Base-by-base conservation (phyloP, 1,140 invertebrate species). In the Hetaerina americana region DNA sequence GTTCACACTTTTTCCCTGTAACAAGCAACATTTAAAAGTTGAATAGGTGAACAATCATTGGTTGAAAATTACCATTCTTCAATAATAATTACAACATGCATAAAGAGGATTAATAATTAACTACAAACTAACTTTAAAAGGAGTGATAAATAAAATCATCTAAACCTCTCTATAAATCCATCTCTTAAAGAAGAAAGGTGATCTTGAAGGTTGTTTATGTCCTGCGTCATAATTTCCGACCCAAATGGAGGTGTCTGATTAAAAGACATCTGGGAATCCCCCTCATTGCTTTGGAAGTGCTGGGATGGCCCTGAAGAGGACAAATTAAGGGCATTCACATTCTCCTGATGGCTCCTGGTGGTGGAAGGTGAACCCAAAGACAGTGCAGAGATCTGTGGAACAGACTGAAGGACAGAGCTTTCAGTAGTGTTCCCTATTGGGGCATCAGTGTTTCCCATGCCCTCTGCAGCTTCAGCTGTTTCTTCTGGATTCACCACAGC, bases 131-230 rank as follows among this genome's bases (percentile, higher is more conserved):
- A n/a, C n/a, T n/a, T n/a, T n/a, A n/a, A n/a, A n/a, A n/a, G n/a
- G n/a, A n/a, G n/a, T n/a, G n/a, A n/a, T n/a, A n/a, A n/a, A n/a
- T n/a, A n/a, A n/a, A n/a, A n/a, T n/a, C n/a, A n/a, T n/a, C n/a
- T n/a, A n/a, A n/a, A 84, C 83, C 78, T 82, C 77, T 84, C 80
- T 27, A 84, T 77, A 76, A 84, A 83, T 57, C 82, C 83, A 71
- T 84, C 81, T 73, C 83, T 78, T 78, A 85, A 82, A 6, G 82
- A 82, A 8, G 80, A 81, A 28, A 86, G 75, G 77, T 82, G 79
- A 76, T 85, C 80, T 71, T 84, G 77, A 10, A 57, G 40, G 10
- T 57, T 57, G n/a, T 27, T 69, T 1, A 69, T 69, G 28, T 69
- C 68, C 22, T 28, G 68, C 0, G 26, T 27, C 68, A 69, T 69